phyloP scores from a whole-genome alignment of 2,797 vertebrate genomes.

The Tadarida brasiliensis region DNA sequence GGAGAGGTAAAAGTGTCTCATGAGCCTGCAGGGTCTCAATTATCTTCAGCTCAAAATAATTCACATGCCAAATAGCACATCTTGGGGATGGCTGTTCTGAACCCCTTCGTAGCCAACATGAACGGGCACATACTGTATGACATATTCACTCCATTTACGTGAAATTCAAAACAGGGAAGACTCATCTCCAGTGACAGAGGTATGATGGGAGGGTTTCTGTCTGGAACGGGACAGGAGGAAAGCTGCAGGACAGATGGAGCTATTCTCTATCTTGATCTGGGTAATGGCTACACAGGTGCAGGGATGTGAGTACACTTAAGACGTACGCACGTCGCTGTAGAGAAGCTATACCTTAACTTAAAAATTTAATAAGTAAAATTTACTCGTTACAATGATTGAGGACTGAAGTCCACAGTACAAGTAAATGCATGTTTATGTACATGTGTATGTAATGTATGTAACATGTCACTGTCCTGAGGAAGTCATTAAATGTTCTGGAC shows the following conservation, averaged over 20 bases:
- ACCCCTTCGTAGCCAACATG: background rate
- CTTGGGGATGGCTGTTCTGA: background rate
- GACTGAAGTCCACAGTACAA: background rate
- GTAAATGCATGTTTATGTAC: no score
- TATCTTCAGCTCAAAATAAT: background rate
- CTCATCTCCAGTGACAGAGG: background rate
- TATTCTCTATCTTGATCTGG: background rate
- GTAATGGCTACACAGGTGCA: background rate
- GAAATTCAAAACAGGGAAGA: background rate
- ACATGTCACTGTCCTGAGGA: background rate
- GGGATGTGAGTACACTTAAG: background rate
- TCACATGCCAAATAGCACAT: background rate
- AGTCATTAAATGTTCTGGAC: background rate
- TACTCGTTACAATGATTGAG: background rate
- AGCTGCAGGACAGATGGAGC: background rate
- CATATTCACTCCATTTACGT: background rate
- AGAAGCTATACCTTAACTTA: background rate
- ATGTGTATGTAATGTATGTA: background rate
- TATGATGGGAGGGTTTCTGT: no score
- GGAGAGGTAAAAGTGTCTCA: background rate
- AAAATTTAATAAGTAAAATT: background rate
- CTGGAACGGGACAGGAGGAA: background rate
- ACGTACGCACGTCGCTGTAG: background rate
- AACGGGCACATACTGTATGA: background rate
- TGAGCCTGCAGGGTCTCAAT: background rate